Conservation (phyloP, 2,888 invertebrate genomes). For the Plebejus melissa region DNA sequence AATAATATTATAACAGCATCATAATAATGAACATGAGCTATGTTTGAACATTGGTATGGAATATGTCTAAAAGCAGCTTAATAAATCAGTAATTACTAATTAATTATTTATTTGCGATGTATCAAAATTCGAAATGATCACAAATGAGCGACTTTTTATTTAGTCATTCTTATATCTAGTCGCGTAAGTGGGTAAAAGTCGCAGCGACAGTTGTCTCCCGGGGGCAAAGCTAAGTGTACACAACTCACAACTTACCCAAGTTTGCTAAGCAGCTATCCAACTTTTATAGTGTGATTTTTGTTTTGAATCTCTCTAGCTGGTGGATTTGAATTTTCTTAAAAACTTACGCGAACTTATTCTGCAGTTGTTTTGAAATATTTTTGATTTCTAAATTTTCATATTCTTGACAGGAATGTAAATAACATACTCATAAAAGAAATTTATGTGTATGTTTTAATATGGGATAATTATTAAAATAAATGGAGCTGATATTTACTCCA, state of each 20-base stretch:
- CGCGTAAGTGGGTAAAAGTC: background rate
- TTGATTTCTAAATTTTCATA: background rate
- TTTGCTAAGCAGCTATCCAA: constrained; percentile 18
- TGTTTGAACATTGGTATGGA: too few relatives aligned
- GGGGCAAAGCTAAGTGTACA: constrained; percentile 11
- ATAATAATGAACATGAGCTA: too few relatives aligned
- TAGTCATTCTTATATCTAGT: background rate
- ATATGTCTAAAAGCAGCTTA: too few relatives aligned
- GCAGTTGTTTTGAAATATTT: constrained; percentile 6
- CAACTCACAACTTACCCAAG: constrained; percentile 8
- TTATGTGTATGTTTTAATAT: too few relatives aligned
- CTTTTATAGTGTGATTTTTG: constrained; percentile 17
- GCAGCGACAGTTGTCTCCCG: constrained; percentile 4
- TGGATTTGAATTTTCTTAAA: constrained; percentile 13
- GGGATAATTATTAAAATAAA: too few relatives aligned
- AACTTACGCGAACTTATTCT: background rate
- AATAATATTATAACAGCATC: too few relatives aligned
- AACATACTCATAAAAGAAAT: background rate
- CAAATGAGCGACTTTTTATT: background rate
- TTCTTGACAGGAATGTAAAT: background rate
- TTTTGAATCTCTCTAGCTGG: constrained; percentile 16
- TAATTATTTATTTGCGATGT: too few relatives aligned
- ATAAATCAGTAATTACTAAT: too few relatives aligned
- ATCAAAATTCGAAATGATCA: too few relatives aligned
- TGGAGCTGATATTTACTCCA: too few relatives aligned